Conservation (phyloP, 2,113 vertebrate species). For the Muntiacus muntjak region DNA sequence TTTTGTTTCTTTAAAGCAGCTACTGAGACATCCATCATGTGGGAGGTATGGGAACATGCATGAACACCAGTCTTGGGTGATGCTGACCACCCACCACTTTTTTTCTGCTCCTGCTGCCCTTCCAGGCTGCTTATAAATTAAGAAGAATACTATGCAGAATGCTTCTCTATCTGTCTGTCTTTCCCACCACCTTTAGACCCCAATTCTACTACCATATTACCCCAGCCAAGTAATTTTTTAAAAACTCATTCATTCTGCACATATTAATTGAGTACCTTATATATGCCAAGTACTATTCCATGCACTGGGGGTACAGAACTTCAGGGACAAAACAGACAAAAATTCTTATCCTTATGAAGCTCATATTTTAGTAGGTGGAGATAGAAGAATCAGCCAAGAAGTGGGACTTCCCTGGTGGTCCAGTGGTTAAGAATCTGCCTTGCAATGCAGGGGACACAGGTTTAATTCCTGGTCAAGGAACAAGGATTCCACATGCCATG, state of each 20-base stretch:
- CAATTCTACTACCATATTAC: neutral
- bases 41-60: too few species aligned
- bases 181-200: neutral
- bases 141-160: neutral
- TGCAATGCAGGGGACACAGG: neutral
- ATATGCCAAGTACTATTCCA: neutral
- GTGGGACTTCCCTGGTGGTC: neutral
- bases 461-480: neutral
- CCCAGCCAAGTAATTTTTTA: neutral
- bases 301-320: neutral
- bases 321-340: neutral
- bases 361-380: neutral
- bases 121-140: neutral
- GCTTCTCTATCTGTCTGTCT: accelerated
- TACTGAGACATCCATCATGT: too few species aligned
- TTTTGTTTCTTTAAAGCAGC: neutral
- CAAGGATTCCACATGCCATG: neutral
- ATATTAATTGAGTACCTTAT: neutral
- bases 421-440: neutral
- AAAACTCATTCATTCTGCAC: neutral
- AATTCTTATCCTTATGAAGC: neutral
- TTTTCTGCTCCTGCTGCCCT: neutral
- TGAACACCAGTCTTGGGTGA: too few species aligned
- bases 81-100: neutral
- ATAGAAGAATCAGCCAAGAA: neutral